Evolutionary conservation across 2,113 vertebrate species (phyloP), one percentile per base, ranked within the genome.

Genomic region (Phylloscopus trochiloides): DNA sequence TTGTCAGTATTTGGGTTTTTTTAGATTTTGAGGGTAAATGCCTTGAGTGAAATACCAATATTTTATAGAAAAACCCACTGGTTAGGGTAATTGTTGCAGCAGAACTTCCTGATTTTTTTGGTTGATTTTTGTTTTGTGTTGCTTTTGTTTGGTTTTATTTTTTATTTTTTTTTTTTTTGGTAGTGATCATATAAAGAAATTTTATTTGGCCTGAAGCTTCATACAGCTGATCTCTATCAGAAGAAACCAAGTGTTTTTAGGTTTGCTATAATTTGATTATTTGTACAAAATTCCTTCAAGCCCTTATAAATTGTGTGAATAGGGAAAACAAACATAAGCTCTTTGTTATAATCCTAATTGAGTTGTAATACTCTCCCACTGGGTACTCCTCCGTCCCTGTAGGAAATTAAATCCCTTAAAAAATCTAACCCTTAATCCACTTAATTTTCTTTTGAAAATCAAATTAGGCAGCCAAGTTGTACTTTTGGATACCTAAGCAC

Each of bases 401-500:
- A 88, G 79, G 72, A 86, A 83, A 86, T 58, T 84, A 94, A 96
- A 95, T 84, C 88, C 94, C 63, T 58, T 74, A 42, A 93, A 93
- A 91, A 79, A 90, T 83, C 62, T 77, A 88, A 59, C 79, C 59
- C 58, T 24, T 95, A 95, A 97, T 95, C 92, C 86, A 91, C 50
- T 95, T 97, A 93, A 90, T 54, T 97, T 95, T 76, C 88, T 83
- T 93, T 90, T 63, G 86, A 84, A 94, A 95, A 86, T 74, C 79
- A 80, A 86, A 74, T 90, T 51, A 83, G 63, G 40, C 79, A 83
- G 86, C 28, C 32, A 45, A 84, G 55, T 38, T 55, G 54, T 76
- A 14, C 38, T 90, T 72, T 45, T 0, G 4, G 74, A 24, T 73
- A 83, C 65, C 34, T 4, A 11, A 84, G 34, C 22, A 21, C 59